phyloP scores from a whole-genome alignment of 2,888 invertebrate genomes.

The Scaptomyza tumidula region DNA sequence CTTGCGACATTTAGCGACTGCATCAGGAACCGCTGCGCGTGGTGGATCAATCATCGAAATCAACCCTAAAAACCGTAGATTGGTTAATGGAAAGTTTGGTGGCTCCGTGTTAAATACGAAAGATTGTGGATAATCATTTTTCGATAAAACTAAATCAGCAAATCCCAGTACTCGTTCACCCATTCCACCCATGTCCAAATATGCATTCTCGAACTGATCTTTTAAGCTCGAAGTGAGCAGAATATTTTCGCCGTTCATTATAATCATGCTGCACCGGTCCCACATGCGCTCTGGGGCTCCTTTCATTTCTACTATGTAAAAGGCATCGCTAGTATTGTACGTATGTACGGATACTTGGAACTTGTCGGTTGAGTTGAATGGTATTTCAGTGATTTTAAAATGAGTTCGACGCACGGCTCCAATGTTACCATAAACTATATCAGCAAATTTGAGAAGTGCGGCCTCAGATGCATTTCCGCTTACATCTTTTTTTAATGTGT shows the following conservation, averaged over 20 bases:
- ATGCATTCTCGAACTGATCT: conserved; percentile 96
- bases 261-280: conserved; percentile 94
- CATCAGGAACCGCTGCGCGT: conserved; percentile 97
- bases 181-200: conserved; percentile 93
- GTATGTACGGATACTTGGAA: conserved; percentile 97
- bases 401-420: conserved; percentile 91
- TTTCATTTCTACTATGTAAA: conserved; percentile 96
- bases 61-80: conserved; percentile 94
- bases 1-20: conserved; percentile 97
- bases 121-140: conserved; percentile 94
- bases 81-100: conserved; percentile 85
- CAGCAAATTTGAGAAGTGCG: conserved; percentile 95
- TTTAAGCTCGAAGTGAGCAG: conserved; percentile 86
- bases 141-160: conserved; percentile 95
- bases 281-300: conserved; percentile 98
- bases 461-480: conserved; percentile 97
- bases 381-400: conserved; percentile 94
- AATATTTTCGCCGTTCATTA: conserved; percentile 89
- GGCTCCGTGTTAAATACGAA: conserved; percentile 94
- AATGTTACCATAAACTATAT: conserved; percentile 93
- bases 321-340: conserved; percentile 94
- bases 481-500: conserved; percentile 95
- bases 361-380: conserved; percentile 97
- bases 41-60: conserved; percentile 98
- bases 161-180: conserved; percentile 95